These are phyloP conservation scores for Potamilus streckersoni DNA, from an alignment of 1,140 invertebrate genomes.

Conservation along the genomic window DNA sequence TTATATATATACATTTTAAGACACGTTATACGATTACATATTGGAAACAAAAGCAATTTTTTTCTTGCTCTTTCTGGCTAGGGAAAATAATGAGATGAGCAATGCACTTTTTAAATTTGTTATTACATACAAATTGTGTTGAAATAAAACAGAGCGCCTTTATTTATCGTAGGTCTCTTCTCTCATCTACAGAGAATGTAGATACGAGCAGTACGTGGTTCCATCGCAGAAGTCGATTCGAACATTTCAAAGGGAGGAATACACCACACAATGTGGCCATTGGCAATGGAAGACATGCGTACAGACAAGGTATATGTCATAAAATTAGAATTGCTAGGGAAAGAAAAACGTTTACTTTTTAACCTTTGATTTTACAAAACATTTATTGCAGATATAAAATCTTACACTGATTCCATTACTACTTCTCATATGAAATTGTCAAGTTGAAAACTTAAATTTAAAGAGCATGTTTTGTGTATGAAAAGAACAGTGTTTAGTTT, in stretches of 20 bases:
- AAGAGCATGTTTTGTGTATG: not conserved
- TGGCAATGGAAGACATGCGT: constrained; percentile 25
- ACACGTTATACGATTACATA: not conserved
- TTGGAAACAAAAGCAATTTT: not conserved
- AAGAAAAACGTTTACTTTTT: not conserved
- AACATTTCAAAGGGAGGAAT: constrained; percentile 5
- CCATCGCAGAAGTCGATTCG: constrained; percentile 20
- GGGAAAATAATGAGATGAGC: not conserved
- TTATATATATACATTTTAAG: not conserved
- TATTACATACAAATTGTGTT: not conserved
- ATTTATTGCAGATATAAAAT: not conserved
- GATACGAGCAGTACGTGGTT: constrained; percentile 20
- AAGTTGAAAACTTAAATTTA: not conserved
- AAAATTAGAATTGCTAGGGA: not conserved
- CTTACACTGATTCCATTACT: not conserved
- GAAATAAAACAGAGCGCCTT: not conserved
- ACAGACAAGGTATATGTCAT: constrained; percentile 17
- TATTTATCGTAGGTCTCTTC: not conserved
- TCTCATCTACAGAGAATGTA: constrained; percentile 19
- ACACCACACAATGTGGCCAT: constrained; percentile 13
- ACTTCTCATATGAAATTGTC: not conserved
- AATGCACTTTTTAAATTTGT: not conserved
- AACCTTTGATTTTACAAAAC: not conserved
- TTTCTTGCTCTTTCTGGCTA: not conserved
- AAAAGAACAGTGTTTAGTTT: not conserved